Percentiles rank a stretch among this genome's conserved stretches.
These are phyloP conservation scores for Drosophila melanosoma DNA, from an alignment of 2,888 invertebrate genomes.

Conservation along the genomic window DNA sequence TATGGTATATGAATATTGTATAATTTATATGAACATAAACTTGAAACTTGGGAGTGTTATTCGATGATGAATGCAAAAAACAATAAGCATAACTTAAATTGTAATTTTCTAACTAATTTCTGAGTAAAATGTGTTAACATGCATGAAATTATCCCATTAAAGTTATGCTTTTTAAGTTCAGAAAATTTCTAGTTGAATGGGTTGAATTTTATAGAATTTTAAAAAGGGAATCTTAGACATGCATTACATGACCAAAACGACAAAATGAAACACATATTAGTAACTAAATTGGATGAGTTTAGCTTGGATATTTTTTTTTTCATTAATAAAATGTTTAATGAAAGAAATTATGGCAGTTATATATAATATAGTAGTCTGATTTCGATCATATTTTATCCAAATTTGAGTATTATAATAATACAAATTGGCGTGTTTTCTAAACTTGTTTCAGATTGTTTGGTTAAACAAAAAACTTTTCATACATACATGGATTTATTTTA, in stretches of 20 bases:
- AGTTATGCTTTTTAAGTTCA: neutral
- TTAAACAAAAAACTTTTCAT: neutral
- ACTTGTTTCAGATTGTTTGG: rapidly evolving
- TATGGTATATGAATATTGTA: neutral
- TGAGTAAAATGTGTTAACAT: neutral
- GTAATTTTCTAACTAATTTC: neutral
- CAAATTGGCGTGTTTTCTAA: neutral
- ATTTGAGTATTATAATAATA: neutral
- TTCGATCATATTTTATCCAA: neutral
- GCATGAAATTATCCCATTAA: neutral
- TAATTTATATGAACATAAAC: slow-evolving; percentile 1
- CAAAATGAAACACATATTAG: neutral
- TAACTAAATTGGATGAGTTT: neutral
- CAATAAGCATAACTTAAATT: slow-evolving; percentile 9
- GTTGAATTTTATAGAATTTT: neutral
- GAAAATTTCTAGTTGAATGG: neutral
- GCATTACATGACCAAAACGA: neutral
- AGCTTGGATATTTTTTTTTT: neutral
- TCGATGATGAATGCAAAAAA: slow-evolving; percentile 1
- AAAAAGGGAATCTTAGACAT: neutral
- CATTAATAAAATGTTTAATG: neutral
- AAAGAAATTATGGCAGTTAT: neutral
- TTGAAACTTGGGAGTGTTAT: slow-evolving; percentile 5
- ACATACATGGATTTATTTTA: too few species aligned
- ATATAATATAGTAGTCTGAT: neutral